phyloP scores from a whole-genome alignment of 1,140 invertebrate genomes.

The Sminthurinus signatus region DNA sequence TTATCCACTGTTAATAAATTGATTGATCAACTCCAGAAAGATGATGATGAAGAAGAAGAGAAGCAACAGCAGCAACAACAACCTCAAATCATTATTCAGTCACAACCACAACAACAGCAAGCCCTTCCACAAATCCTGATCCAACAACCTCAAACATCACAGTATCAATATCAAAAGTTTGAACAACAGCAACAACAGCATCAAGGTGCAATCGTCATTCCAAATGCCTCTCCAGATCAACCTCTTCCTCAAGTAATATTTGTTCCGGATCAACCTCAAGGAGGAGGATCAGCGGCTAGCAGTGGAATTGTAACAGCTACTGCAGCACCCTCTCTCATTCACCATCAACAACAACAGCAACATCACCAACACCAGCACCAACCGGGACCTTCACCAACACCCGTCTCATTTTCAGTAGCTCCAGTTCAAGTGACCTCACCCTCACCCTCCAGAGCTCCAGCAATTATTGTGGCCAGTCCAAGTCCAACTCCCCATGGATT shows the following conservation, averaged over 20 bases:
- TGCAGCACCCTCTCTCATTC: too few relatives aligned
- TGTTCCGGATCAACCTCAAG: not conserved
- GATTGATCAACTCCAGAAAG: not conserved
- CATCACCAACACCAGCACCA: not conserved
- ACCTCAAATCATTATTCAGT: not conserved
- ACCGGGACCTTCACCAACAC: not conserved
- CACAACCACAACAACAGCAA: not conserved
- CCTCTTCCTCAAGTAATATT: constrained; percentile 3
- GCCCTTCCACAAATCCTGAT: not conserved
- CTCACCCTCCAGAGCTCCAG: too few relatives aligned
- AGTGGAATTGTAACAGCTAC: too few relatives aligned
- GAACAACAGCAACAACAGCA: not conserved
- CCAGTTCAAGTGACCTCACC: not conserved
- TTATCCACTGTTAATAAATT: not conserved
- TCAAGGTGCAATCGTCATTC: not conserved
- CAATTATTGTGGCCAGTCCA: too few relatives aligned
- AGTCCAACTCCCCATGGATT: too few relatives aligned
- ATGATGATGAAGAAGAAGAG: not conserved
- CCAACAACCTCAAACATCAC: not conserved
- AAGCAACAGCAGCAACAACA: constrained; percentile 5
- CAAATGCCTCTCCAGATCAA: not conserved
- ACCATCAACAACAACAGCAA: not conserved
- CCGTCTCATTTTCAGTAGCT: too few relatives aligned
- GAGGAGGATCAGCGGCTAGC: too few relatives aligned
- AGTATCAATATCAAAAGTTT: not conserved